Conservation (phyloP, 2,797 vertebrate genomes). For the Cercopithecus hamlyni region DNA sequence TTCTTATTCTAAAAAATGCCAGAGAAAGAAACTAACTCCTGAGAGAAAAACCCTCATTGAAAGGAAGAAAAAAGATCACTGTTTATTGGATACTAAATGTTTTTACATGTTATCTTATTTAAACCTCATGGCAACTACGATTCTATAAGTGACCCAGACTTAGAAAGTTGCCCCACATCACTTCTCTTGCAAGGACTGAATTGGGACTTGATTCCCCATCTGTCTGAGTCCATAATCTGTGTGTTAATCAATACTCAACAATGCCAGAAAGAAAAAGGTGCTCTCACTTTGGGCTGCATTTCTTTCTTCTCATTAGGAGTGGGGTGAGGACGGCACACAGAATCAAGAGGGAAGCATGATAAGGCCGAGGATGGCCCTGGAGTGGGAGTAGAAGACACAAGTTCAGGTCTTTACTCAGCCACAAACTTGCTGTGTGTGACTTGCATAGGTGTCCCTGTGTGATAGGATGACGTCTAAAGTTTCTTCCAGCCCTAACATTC, state of each 20-base stretch:
- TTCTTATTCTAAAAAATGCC: background rate
- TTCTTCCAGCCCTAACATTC: background rate
- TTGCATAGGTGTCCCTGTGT: no score
- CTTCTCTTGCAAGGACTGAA: background rate
- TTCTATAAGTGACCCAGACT: background rate
- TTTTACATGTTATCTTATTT: background rate
- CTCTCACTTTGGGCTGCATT: background rate
- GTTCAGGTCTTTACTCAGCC: background rate
- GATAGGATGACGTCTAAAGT: background rate
- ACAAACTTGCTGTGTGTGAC: background rate
- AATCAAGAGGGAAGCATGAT: background rate
- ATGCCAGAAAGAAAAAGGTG: background rate
- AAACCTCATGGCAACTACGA: background rate
- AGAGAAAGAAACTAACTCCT: background rate
- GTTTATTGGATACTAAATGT: background rate
- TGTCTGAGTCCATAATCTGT: background rate
- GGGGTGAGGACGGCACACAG: no score
- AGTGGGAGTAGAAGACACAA: rapidly evolving
- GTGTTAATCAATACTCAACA: background rate
- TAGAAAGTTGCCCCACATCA: background rate
- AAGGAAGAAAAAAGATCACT: background rate
- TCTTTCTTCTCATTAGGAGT: background rate
- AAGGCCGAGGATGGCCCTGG: background rate
- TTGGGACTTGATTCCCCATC: background rate
- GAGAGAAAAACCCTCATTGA: background rate